These are phyloP conservation scores for Galaxias olidus DNA, from an alignment of 2,797 vertebrate species.

Conservation along the genomic window DNA sequence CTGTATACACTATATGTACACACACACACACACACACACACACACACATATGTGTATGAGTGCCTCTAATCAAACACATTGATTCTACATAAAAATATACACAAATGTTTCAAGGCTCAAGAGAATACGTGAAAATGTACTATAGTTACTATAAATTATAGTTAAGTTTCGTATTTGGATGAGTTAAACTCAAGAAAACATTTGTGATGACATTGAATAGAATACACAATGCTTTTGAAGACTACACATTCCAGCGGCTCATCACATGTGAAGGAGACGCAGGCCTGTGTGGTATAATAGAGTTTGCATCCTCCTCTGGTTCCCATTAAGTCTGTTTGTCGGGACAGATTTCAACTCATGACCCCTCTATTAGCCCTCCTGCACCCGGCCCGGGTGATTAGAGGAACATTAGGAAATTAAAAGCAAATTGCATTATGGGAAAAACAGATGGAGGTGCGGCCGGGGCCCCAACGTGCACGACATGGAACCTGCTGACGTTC, in stretches of 20 bases:
- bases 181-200: too few species aligned
- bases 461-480: conserved; percentile 60
- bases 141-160: too few species aligned
- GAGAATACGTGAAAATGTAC: too few species aligned
- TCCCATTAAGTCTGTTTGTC: conserved; percentile 75
- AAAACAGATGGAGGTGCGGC: conserved; percentile 76
- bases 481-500: conserved; percentile 68
- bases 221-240: neutral
- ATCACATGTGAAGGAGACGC: neutral
- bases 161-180: too few species aligned
- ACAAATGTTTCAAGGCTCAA: too few species aligned
- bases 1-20: too few species aligned
- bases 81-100: too few species aligned
- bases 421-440: conserved; percentile 79
- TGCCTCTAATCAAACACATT: too few species aligned
- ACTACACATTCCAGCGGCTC: neutral
- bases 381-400: conserved; percentile 75
- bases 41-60: too few species aligned
- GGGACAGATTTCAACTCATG: conserved; percentile 74
- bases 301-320: conserved; percentile 77
- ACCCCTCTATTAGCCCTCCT: conserved; percentile 76
- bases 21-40: too few species aligned
- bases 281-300: conserved; percentile 68
- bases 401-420: conserved; percentile 83
- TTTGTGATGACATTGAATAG: too few species aligned